Evolutionary conservation across 2,888 invertebrate genomes (phyloP).

Genomic region (Sinopyrophorus schimmeli): DNA sequence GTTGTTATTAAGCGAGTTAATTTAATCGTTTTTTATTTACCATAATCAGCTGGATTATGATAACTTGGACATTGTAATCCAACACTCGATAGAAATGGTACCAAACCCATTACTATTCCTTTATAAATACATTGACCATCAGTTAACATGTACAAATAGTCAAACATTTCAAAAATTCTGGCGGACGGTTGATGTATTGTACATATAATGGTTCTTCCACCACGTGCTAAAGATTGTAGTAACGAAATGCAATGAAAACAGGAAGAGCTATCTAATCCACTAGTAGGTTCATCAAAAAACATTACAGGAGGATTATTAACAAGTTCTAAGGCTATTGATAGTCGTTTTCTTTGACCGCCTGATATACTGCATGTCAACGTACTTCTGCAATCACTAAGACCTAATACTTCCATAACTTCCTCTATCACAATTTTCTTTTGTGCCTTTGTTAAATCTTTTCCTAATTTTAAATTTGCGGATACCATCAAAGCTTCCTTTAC

Average conservation of each 20-base stretch:
- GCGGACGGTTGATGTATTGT: conserved; percentile 97
- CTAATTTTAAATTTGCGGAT: conserved; percentile 90
- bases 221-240: conserved; percentile 84
- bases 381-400: conserved; percentile 76
- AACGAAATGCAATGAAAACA: conserved; percentile 91
- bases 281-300: conserved; percentile 95
- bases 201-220: conserved; percentile 89
- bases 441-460: conserved; percentile 71
- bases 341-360: conserved; percentile 87
- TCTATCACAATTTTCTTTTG: conserved; percentile 80
- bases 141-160: conserved; percentile 86
- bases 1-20: neutral
- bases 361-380: conserved; percentile 82
- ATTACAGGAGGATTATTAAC: conserved; percentile 96
- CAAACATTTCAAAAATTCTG: conserved; percentile 93
- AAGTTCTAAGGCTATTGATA: conserved; percentile 89
- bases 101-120: conserved; percentile 79
- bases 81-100: conserved; percentile 85
- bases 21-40: conserved; percentile 56
- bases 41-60: conserved; percentile 96
- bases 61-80: conserved; percentile 90
- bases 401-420: conserved; percentile 84
- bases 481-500: conserved; percentile 93
- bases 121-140: conserved; percentile 94
- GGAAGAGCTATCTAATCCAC: conserved; percentile 91